These are phyloP conservation scores for Dysmachus trigonus DNA, from an alignment of 2,888 invertebrate species.

Conservation along the genomic window DNA sequence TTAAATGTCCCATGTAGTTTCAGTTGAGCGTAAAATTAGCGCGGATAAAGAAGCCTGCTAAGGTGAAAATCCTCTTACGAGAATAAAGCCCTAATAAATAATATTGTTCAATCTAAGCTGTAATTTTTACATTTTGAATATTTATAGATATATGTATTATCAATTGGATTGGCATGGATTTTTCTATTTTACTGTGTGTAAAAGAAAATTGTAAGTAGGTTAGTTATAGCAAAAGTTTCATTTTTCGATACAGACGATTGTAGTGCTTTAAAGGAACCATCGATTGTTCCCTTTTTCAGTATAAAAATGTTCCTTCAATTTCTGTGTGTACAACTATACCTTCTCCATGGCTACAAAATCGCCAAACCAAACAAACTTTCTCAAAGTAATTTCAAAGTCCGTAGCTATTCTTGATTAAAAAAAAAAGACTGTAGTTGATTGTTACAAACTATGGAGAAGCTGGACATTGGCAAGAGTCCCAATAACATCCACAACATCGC, in stretches of 20 bases:
- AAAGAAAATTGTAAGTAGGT: too few relatives aligned
- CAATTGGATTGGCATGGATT: too few relatives aligned
- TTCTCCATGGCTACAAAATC: neutral
- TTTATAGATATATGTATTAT: too few relatives aligned
- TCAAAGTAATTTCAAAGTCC: neutral
- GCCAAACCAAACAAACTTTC: neutral
- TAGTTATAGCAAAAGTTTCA: too few relatives aligned
- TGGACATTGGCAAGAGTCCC: conserved; percentile 48
- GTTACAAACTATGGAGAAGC: neutral
- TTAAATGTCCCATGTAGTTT: too few relatives aligned
- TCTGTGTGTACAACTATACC: neutral
- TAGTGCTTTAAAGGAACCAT: neutral
- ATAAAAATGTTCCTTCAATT: neutral
- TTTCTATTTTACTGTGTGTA: too few relatives aligned
- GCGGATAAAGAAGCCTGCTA: too few relatives aligned
- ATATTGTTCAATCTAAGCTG: too few relatives aligned
- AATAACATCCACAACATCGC: conserved; percentile 69
- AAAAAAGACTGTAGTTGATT: neutral
- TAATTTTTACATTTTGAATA: too few relatives aligned
- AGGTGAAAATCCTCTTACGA: too few relatives aligned
- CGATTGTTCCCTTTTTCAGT: neutral
- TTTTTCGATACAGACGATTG: neutral
- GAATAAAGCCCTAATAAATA: too few relatives aligned
- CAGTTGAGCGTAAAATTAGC: too few relatives aligned
- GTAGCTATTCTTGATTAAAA: neutral